These are phyloP conservation scores for Acleris emargana DNA, from an alignment of 2,888 invertebrate species.

Conservation along the genomic window DNA sequence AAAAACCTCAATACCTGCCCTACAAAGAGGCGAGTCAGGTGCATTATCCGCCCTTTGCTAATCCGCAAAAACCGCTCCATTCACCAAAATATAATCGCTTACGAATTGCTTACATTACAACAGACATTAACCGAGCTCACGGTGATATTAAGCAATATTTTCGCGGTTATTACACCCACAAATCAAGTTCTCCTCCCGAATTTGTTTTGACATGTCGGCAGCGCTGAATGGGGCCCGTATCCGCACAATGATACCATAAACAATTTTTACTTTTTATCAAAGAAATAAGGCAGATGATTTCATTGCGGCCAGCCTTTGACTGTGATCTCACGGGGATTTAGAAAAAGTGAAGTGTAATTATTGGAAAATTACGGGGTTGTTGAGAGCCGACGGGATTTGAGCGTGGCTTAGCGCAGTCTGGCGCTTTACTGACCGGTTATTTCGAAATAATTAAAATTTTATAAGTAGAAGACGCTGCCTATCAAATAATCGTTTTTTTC, in stretches of 20 bases:
- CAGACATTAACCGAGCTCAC: slow-evolving; percentile 58
- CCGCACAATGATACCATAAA: slow-evolving; percentile 72
- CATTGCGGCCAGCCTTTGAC: slow-evolving; percentile 64
- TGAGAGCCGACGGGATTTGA: slow-evolving; percentile 49
- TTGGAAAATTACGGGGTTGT: slow-evolving; percentile 73
- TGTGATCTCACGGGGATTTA: slow-evolving; percentile 78
- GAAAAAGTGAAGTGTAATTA: slow-evolving; percentile 77
- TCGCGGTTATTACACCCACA: slow-evolving; percentile 70
- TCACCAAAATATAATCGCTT: slow-evolving; percentile 72
- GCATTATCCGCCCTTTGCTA: slow-evolving; percentile 73
- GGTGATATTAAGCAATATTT: slow-evolving; percentile 46
- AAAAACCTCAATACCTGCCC: slow-evolving; percentile 63
- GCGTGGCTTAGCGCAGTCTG: slow-evolving; percentile 15
- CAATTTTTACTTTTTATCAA: slow-evolving; percentile 62
- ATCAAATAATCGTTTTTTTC: too few relatives aligned
- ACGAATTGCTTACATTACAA: slow-evolving; percentile 60
- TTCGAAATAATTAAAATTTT: neutral
- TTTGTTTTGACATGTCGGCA: slow-evolving; percentile 74
- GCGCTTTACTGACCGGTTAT: neutral
- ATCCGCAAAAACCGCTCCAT: slow-evolving; percentile 65
- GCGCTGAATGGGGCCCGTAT: slow-evolving; percentile 58
- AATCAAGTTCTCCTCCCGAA: slow-evolving; percentile 47
- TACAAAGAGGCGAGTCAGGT: slow-evolving; percentile 72
- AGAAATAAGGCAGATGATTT: slow-evolving; percentile 63
- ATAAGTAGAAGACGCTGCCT: too few relatives aligned